phyloP scores from a whole-genome alignment of 2,113 vertebrate species.

The Brachyistius frenatus region DNA sequence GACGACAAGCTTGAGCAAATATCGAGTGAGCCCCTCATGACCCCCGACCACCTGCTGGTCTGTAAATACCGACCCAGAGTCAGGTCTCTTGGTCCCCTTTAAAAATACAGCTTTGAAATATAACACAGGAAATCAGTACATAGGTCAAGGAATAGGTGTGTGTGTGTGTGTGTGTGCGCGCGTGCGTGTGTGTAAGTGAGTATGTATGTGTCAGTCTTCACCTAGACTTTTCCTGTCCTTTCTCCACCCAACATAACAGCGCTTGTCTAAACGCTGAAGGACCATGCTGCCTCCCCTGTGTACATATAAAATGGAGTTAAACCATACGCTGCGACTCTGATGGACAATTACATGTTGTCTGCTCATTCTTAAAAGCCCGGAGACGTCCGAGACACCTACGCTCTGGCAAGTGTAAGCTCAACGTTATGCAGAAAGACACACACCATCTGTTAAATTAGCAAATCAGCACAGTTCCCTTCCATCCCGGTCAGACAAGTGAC shows the following conservation, averaged over 20 bases:
- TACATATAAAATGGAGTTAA: constrained; percentile 21
- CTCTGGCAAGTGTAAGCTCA: not conserved
- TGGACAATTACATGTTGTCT: constrained; percentile 24
- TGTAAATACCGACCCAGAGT: constrained; percentile 20
- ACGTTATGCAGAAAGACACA: not conserved
- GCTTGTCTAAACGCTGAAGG: constrained; percentile 26
- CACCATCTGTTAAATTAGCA: constrained; percentile 27
- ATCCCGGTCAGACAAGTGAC: not conserved
- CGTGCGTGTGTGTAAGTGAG: constrained; percentile 10
- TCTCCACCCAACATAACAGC: constrained; percentile 45
- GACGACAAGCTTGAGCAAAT: constrained; percentile 54
- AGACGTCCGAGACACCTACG: constrained; percentile 10
- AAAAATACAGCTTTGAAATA: constrained; percentile 50
- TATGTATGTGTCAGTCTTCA: constrained; percentile 23
- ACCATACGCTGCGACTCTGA: constrained; percentile 36
- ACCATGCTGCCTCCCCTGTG: constrained; percentile 26
- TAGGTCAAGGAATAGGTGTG: constrained; percentile 1
- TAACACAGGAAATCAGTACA: constrained; percentile 48
- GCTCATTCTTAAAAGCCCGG: constrained; percentile 1
- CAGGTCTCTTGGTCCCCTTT: not conserved
- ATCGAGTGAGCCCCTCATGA: constrained; percentile 11
- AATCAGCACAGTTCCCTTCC: constrained; percentile 4
- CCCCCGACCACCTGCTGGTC: constrained; percentile 50
- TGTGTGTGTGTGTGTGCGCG: not conserved
- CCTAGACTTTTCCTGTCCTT: constrained; percentile 44